Percentiles rank a stretch among this genome's conserved stretches.
phyloP scores from a whole-genome alignment of 2,797 vertebrate species.

The Artibeus jamaicensis region DNA sequence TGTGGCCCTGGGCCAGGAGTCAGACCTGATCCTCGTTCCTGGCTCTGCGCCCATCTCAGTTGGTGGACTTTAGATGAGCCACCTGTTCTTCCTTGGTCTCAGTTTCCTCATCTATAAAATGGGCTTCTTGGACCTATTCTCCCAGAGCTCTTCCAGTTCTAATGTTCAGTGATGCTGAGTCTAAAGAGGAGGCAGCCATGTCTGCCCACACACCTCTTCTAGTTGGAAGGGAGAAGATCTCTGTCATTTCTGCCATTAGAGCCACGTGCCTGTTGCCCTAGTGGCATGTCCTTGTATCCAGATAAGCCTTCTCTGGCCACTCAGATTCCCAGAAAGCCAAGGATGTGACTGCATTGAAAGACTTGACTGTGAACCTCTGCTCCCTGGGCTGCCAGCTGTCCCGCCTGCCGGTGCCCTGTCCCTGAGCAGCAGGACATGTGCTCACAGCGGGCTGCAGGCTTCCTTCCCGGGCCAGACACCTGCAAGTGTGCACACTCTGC shows the following conservation, averaged over 20 bases:
- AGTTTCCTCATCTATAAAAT: not conserved
- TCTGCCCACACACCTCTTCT: not conserved
- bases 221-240: not conserved
- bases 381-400: not conserved
- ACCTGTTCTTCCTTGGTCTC: not conserved
- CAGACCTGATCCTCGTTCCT: not conserved
- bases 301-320: not conserved
- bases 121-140: not conserved
- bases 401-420: accelerated
- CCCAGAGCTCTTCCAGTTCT: not conserved
- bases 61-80: not conserved
- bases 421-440: not conserved
- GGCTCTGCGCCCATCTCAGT: not conserved
- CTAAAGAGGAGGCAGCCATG: not conserved
- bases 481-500: not conserved
- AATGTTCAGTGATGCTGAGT: not conserved
- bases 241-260: not conserved
- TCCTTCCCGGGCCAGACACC: constrained; percentile 28
- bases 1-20: not conserved
- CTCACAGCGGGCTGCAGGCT: not conserved
- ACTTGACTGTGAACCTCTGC: not conserved
- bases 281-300: not conserved
- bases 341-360: not conserved
- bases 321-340: not conserved
- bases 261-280: not conserved